Evolutionary conservation across 2,888 invertebrate species (phyloP).

Genomic region (Pandemis heparana): DNA sequence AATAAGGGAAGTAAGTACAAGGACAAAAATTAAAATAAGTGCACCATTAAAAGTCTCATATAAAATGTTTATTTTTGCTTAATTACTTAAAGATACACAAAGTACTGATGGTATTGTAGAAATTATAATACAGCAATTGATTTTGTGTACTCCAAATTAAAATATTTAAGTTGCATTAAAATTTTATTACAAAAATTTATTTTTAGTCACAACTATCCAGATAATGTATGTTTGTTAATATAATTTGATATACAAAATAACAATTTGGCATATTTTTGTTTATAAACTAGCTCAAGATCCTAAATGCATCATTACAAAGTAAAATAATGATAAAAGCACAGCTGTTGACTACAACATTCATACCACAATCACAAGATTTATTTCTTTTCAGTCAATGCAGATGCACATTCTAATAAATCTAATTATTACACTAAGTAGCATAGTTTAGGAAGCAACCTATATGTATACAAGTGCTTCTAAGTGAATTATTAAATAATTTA

Average conservation of each 20-base stretch:
- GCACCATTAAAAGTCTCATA: conserved; percentile 79
- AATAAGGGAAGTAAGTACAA: conserved; percentile 6
- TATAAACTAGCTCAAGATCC: conserved; percentile 73
- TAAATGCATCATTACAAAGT: conserved; percentile 79
- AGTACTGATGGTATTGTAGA: conserved; percentile 69
- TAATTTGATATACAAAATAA: conserved; percentile 76
- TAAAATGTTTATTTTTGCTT: conserved; percentile 85
- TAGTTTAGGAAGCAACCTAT: conserved; percentile 79
- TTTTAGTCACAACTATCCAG: conserved; percentile 46
- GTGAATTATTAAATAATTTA: conserved; percentile 54
- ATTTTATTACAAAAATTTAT: conserved; percentile 31
- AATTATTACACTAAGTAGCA: conserved; percentile 70
- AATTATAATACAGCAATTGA: conserved; percentile 42
- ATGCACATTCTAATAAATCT: conserved; percentile 70
- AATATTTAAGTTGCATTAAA: conserved; percentile 63
- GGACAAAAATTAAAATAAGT: conserved; percentile 55
- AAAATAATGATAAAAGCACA: conserved; percentile 71
- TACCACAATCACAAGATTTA: conserved; percentile 77
- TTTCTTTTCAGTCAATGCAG: conserved; percentile 78
- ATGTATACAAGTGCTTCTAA: conserved; percentile 70
- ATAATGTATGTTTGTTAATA: conserved; percentile 55
- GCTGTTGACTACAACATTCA: conserved; percentile 75
- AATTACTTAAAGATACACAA: conserved; percentile 79
- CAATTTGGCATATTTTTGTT: conserved; percentile 77
- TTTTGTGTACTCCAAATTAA: conserved; percentile 50